Evolutionary conservation across 1,140 invertebrate genomes (phyloP).

Genomic region (Zophobas morio): DNA sequence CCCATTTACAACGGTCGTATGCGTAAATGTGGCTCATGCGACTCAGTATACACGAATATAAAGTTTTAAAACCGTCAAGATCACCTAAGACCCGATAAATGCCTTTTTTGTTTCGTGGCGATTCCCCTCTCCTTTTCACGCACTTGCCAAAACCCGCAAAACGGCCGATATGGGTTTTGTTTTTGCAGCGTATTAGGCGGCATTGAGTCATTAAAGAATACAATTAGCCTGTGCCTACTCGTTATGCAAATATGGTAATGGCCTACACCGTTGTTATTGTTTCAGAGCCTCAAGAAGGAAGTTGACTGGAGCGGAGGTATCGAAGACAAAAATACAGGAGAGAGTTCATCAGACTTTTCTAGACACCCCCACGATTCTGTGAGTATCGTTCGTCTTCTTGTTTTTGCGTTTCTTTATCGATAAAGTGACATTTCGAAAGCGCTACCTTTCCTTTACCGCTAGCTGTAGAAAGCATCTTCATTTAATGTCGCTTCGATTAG

Average conservation of each 20-base stretch:
- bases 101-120: too few relatives aligned
- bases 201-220: conserved; percentile 23
- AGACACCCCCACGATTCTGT: conserved; percentile 85
- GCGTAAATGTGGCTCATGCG: too few relatives aligned
- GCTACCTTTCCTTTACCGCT: too few relatives aligned
- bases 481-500: neutral
- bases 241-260: neutral
- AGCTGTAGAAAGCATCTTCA: neutral
- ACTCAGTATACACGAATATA: too few relatives aligned
- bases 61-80: too few relatives aligned
- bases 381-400: conserved; percentile 69
- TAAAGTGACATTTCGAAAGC: too few relatives aligned
- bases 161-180: neutral
- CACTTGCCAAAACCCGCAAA: neutral
- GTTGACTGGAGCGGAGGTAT: conserved; percentile 86
- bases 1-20: too few relatives aligned
- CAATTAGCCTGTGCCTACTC: conserved; percentile 20
- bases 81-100: too few relatives aligned
- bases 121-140: too few relatives aligned
- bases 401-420: neutral
- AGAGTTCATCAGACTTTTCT: conserved; percentile 82
- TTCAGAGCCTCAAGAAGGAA: conserved; percentile 90
- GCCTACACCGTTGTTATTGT: conserved; percentile 51
- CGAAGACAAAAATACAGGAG: conserved; percentile 83
- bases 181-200: too few relatives aligned